Evolutionary conservation across 2,113 vertebrate species (phyloP).

Genomic region (Henicopernis longicauda): DNA sequence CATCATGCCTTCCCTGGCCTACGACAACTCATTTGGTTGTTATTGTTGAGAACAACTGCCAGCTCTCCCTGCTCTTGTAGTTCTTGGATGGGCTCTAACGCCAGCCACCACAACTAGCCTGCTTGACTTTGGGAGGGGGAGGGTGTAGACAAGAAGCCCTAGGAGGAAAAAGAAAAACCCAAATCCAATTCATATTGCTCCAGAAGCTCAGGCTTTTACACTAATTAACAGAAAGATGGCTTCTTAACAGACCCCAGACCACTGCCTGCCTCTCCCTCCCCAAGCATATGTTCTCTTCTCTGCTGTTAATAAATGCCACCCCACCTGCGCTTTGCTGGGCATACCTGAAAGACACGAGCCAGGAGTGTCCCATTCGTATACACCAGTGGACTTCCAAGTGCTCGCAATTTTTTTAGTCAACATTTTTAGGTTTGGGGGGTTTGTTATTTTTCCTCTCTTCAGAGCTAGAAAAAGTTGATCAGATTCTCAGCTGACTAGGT

Average conservation of each 20-base stretch:
- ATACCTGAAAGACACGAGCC: background rate
- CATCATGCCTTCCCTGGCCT: background rate
- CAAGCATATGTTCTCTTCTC: background rate
- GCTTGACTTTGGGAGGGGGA: background rate
- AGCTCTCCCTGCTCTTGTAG: background rate
- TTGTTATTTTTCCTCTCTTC: background rate
- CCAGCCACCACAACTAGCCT: background rate
- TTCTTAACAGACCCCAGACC: background rate
- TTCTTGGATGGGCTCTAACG: background rate
- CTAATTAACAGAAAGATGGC: background rate
- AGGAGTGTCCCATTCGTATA: background rate
- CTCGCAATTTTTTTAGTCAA: background rate
- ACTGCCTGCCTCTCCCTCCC: background rate
- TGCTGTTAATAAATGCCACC: background rate
- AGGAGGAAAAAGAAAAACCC: background rate
- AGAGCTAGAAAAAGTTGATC: background rate
- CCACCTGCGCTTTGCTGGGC: background rate
- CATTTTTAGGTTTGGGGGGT: background rate
- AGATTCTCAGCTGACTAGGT: background rate
- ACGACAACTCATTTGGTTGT: background rate
- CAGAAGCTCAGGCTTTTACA: background rate
- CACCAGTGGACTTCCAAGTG: background rate
- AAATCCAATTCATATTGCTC: background rate
- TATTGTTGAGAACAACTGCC: background rate
- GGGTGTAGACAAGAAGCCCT: background rate